Conservation (phyloP, 2,797 vertebrate species). For the Enteromius anoplus region DNA sequence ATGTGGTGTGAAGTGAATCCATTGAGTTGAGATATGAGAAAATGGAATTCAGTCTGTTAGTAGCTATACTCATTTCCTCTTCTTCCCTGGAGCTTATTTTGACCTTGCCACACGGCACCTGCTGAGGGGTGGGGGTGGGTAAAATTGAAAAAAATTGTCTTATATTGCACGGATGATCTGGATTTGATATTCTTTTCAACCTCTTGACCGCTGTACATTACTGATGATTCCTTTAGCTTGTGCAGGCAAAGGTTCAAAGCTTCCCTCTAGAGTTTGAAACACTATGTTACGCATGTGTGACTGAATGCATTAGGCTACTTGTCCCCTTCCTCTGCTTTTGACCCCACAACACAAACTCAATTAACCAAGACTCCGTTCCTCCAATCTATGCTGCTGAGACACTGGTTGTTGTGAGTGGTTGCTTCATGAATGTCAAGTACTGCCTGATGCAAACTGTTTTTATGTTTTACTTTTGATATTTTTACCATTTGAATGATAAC, state of each 20-base stretch:
- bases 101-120: slow-evolving; percentile 43
- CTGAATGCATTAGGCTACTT: slow-evolving; percentile 26
- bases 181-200: slow-evolving; percentile 29
- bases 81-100: slow-evolving; percentile 33
- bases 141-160: background rate
- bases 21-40: slow-evolving; percentile 30
- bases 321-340: slow-evolving; percentile 11
- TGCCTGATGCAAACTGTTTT: background rate
- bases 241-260: slow-evolving; percentile 20
- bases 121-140: background rate
- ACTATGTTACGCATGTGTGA: slow-evolving; percentile 12
- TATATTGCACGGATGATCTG: background rate
- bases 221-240: slow-evolving; percentile 16
- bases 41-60: slow-evolving; percentile 42
- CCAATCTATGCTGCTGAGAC: background rate
- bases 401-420: background rate
- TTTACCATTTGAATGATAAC: background rate
- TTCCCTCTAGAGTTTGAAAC: slow-evolving; percentile 10
- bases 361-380: background rate
- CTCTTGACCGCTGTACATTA: slow-evolving; percentile 24
- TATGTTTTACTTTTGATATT: background rate
- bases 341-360: background rate
- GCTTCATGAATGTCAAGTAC: background rate
- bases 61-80: background rate
- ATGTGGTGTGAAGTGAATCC: slow-evolving; percentile 16